Base-by-base conservation (phyloP, 2,113 vertebrate species). In the Romanogobio albipinnatus region DNA sequence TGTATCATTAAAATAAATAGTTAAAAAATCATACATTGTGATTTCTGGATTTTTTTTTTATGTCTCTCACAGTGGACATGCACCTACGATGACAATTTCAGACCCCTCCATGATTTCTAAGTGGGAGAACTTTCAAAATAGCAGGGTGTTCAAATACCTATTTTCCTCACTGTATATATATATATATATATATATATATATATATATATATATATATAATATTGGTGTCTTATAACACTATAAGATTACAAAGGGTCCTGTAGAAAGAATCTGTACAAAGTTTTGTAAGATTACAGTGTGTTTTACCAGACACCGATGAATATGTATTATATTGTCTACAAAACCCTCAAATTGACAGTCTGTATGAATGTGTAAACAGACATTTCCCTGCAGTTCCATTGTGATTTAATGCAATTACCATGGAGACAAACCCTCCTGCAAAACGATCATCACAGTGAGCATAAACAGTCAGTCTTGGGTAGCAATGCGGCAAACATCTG, bases 401-500 rank as follows among this genome's bases (percentile, higher is more conserved):
- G 77, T 84, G 83, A 43, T 78, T 53, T 77, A 75, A 43, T 58
- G 36, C 56, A 79, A 79, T 79, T 74, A 51, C 84, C 15, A 62
- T 62, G 36, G 53, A 74, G 51, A 78, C 43, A 49, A 81, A 68
- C 22, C 24, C 43, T 58, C 61, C 39, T 39, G 76, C 64, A 79
- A 61, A 47, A 71, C 11, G 2, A 58, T 56, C 74, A 36, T 76
- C 24, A 53, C 49, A 45, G 33, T 17, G 5, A 81, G 39, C 58
- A 51, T 19, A 29, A 64, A 61, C 76, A 77, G 59, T 62, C 77
- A 45, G 77, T 59, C 36, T 83, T 26, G 75, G 33, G 59, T 80
- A 80, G 77, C 77, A 80, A 80, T 80, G 77, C 56, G 56, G 51
- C 62, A 79, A 85, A 73, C 47, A 71, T 73, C 64, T 58, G 39